Evolutionary conservation across 1,140 invertebrate genomes (phyloP), one percentile per base, ranked within the genome.

Genomic region (Asobara japonica): DNA sequence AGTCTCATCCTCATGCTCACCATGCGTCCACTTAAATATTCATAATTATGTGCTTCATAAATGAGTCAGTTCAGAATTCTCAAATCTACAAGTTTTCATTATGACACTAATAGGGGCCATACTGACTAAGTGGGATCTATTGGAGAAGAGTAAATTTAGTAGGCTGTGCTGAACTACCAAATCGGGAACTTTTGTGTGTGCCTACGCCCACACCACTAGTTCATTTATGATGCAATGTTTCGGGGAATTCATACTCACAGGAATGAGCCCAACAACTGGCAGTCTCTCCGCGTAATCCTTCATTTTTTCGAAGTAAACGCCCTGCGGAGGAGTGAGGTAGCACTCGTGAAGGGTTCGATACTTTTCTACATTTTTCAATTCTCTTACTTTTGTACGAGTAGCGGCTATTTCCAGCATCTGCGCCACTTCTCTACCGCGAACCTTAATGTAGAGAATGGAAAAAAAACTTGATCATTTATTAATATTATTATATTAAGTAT

Each of bases 261-360:
- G 77, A 36, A 75, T 68, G 11, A 84, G 71, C 60, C 64, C 78
- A 31, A 62, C 65, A 13, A 72, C 48, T 8, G 80, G 77, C 8
- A 80, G 56, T 45, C 18, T 65, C n/a, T 79, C 51, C 0, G 79
- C 80, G 16, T 73, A 80, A 13, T 78, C 60, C 62, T 62, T 77
- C 75, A 83, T 79, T 76, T 76, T 80, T n/a, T 71, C 62, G 18
- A 77, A 69, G 51, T 78, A 80, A 4, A 66, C 65, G 16, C 67
- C 38, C 38, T 75, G 71, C 7, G 72, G 29, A 5, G 65, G 18
- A 2, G 65, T 65, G 13, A 81, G 7, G n/a, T 41, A 5, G 31
- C 78, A 80, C 16, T 77, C 51, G 10, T 61, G 36, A 0, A 11
- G 22, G 10, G 62, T 56, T 18, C 27, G 64, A 71, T 76, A 51